A percentile compares a stretch with the other conserved stretches of the same genome.
phyloP scores from a whole-genome alignment of 2,797 vertebrate genomes.

The Characodon lateralis region DNA sequence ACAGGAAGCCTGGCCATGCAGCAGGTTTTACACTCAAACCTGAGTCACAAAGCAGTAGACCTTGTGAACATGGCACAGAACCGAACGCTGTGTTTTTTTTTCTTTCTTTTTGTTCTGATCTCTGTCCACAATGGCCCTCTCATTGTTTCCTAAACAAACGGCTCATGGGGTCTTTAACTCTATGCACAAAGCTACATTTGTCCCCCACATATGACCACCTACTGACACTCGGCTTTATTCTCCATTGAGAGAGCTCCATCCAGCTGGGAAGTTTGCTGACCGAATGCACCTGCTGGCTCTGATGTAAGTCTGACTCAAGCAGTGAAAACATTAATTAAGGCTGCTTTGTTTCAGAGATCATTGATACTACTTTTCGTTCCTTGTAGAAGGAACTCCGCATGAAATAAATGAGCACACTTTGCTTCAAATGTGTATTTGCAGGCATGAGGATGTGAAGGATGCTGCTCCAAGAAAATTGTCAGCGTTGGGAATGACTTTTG shows the following conservation, averaged over 20 bases:
- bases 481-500: slow-evolving; percentile 54
- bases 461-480: slow-evolving; percentile 57
- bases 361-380: not conserved
- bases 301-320: slow-evolving; percentile 40
- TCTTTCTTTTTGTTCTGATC: slow-evolving; percentile 35
- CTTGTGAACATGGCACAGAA: slow-evolving; percentile 29
- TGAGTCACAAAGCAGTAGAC: slow-evolving; percentile 61
- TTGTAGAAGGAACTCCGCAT: not conserved
- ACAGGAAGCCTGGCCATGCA: slow-evolving; percentile 71
- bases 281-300: slow-evolving; percentile 67
- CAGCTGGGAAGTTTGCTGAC: slow-evolving; percentile 45
- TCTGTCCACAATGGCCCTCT: slow-evolving; percentile 31
- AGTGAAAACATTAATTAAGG: slow-evolving; percentile 27
- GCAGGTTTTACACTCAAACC: slow-evolving; percentile 48
- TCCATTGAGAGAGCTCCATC: slow-evolving; percentile 57
- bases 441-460: slow-evolving; percentile 24
- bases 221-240: slow-evolving; percentile 65
- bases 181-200: slow-evolving; percentile 66
- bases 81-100: slow-evolving; percentile 32
- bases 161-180: slow-evolving; percentile 58
- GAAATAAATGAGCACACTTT: slow-evolving; percentile 1
- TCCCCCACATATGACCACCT: slow-evolving; percentile 65
- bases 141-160: slow-evolving; percentile 68
- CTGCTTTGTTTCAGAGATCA: slow-evolving; percentile 24
- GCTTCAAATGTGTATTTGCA: not conserved